Evolutionary conservation across 2,797 vertebrate genomes (phyloP).

Genomic region (Micrastur ruficollis): DNA sequence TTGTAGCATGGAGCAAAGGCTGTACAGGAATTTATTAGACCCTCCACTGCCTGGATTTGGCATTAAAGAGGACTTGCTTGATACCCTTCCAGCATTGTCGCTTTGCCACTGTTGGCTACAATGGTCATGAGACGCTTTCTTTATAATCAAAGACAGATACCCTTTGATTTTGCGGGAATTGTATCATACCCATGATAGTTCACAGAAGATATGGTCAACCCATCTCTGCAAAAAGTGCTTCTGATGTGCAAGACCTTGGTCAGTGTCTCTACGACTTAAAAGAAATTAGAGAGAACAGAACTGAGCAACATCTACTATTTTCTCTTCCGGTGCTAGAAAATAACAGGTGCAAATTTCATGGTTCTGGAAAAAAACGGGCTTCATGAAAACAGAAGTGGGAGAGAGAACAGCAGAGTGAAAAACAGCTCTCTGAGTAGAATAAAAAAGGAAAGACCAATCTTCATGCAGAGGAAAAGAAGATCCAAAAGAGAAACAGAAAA

Average conservation of each 20-base stretch:
- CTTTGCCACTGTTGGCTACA: background rate
- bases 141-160: background rate
- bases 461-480: background rate
- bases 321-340: background rate
- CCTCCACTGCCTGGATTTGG: background rate
- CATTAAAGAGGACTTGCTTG: background rate
- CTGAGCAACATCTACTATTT: background rate
- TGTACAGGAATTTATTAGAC: background rate
- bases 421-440: background rate
- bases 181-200: background rate
- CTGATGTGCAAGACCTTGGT: background rate
- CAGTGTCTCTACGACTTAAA: background rate
- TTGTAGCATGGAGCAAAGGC: background rate
- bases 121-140: background rate
- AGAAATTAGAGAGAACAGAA: background rate
- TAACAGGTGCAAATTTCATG: background rate
- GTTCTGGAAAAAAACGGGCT: background rate
- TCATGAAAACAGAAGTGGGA: background rate
- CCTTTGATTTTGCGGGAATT: background rate
- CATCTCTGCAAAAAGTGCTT: background rate
- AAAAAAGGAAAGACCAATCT: background rate
- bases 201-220: background rate
- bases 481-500: background rate
- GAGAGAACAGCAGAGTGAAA: background rate
- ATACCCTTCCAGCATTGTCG: background rate